Percentiles rank a stretch among this genome's conserved stretches.
Evolutionary conservation across 2,888 invertebrate species (phyloP).

Genomic region (Microctonus hyperodae): DNA sequence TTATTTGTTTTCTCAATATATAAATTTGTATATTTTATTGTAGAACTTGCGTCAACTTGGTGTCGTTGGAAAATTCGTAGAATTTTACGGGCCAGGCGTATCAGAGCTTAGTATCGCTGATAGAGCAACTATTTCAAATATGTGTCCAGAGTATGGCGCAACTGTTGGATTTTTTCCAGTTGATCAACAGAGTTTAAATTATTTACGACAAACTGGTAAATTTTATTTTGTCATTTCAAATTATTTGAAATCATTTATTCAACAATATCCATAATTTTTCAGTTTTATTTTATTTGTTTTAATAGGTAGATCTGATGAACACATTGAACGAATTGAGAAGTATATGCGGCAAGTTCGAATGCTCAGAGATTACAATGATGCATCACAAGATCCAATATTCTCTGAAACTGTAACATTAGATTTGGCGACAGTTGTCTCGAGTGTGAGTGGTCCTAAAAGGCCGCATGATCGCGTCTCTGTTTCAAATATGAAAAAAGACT

Average conservation of each 20-base stretch:
- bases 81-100: constrained; percentile 97
- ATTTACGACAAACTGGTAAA: constrained; percentile 84
- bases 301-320: constrained; percentile 79
- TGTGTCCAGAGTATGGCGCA: constrained; percentile 99
- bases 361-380: constrained; percentile 81
- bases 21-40: constrained; percentile 30
- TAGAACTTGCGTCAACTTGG: constrained; percentile 81
- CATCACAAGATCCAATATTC: constrained; percentile 81
- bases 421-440: constrained; percentile 87
- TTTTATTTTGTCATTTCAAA: not conserved
- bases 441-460: constrained; percentile 95
- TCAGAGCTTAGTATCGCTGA: constrained; percentile 92
- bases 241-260: constrained; percentile 1
- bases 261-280: constrained; percentile 2
- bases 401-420: constrained; percentile 88
- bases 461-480: constrained; percentile 97
- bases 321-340: constrained; percentile 78
- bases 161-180: constrained; percentile 96
- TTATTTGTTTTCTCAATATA: not conserved
- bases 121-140: constrained; percentile 96
- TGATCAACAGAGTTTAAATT: constrained; percentile 80
- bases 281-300: too few species aligned
- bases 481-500: constrained; percentile 88
- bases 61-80: constrained; percentile 98
- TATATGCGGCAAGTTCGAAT: constrained; percentile 85